Conservation (phyloP, 2,113 vertebrate genomes). For the Candoia aspera region DNA sequence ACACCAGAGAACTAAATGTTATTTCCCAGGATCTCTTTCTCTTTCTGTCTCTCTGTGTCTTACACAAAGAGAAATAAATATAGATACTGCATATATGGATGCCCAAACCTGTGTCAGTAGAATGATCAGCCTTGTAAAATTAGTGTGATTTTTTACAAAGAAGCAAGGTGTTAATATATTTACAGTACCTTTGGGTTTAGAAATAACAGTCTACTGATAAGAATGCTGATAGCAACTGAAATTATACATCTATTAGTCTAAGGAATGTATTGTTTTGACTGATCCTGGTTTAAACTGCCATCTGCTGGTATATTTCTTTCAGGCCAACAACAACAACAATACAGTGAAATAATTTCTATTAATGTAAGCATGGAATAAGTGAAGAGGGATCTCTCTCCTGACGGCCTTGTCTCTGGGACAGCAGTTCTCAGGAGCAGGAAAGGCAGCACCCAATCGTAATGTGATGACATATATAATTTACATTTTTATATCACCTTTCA, state of each 20-base stretch:
- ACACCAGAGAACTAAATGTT: fast-evolving
- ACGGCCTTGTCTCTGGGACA: background rate
- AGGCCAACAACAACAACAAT: slow-evolving; percentile 42
- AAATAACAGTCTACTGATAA: slow-evolving; percentile 40
- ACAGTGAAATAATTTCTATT: slow-evolving; percentile 50
- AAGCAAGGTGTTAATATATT: background rate
- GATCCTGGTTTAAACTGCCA: slow-evolving; percentile 69
- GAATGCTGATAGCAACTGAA: slow-evolving; percentile 50
- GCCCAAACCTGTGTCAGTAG: background rate
- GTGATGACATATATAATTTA: background rate
- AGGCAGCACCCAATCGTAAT: slow-evolving; percentile 8
- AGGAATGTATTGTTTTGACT: slow-evolving; percentile 51
- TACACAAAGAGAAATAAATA: background rate
- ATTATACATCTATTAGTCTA: slow-evolving; percentile 24
- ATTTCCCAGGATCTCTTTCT: background rate
- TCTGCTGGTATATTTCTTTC: slow-evolving; percentile 68
- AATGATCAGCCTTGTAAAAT: background rate
- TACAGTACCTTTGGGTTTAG: background rate
- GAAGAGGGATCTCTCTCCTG: slow-evolving; percentile 30
- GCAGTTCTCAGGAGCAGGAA: background rate
- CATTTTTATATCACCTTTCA: background rate
- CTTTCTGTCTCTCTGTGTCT: too few species aligned
- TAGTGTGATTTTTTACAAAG: background rate
- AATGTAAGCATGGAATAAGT: slow-evolving; percentile 54
- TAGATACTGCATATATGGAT: background rate